Evolutionary conservation across 1,140 invertebrate species (phyloP).

Genomic region (Temnothorax longispinosus): DNA sequence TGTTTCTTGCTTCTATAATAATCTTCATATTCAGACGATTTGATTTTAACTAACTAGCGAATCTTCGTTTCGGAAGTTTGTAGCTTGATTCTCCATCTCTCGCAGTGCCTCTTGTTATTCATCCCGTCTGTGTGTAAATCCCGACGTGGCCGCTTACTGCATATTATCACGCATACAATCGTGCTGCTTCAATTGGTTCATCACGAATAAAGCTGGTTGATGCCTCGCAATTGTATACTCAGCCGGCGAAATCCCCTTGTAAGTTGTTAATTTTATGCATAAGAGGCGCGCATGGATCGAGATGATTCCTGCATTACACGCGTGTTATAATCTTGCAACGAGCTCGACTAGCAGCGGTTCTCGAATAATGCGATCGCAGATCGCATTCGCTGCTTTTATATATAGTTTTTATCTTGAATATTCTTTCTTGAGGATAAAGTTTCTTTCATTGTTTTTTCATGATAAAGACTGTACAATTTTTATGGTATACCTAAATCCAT

Average conservation of each 20-base stretch:
- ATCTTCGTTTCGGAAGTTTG: not conserved
- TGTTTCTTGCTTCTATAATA: not conserved
- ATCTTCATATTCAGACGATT: not conserved
- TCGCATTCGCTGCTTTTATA: not conserved
- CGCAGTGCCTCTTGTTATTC: conserved; percentile 31
- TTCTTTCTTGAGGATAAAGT: not conserved
- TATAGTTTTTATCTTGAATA: not conserved
- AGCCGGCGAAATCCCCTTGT: conserved; percentile 53
- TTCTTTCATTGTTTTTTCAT: not conserved
- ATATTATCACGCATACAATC: conserved; percentile 38
- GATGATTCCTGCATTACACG: conserved; percentile 51
- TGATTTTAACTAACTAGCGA: not conserved
- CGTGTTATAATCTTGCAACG: conserved; percentile 31
- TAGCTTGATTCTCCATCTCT: conserved; percentile 18
- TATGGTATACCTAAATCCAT: not conserved
- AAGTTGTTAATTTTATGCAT: conserved; percentile 62
- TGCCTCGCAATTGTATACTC: conserved; percentile 51
- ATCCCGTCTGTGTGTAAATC: not conserved
- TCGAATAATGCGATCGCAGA: not conserved
- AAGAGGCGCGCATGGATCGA: conserved; percentile 42
- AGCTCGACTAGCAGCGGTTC: not conserved
- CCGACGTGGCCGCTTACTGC: conserved; percentile 35
- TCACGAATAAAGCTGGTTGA: conserved; percentile 46
- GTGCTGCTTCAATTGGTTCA: conserved; percentile 44
- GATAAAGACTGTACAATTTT: not conserved